Conservation (phyloP, 2,888 invertebrate genomes). For the Melinaea menophilus region DNA sequence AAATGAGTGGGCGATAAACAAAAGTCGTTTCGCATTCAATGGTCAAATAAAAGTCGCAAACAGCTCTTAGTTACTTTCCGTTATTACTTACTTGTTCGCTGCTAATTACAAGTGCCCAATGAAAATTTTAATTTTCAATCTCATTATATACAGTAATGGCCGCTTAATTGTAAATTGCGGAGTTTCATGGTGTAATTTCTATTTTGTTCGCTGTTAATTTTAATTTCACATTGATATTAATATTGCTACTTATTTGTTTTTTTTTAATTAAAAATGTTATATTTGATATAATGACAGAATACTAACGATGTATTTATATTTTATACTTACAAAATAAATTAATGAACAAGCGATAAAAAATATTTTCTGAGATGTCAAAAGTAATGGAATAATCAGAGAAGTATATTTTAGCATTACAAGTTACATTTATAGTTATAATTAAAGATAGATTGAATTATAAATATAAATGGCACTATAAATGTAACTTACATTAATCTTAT, state of each 20-base stretch:
- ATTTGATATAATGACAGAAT: no score
- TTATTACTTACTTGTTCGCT: constrained; percentile 8
- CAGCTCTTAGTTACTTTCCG: constrained; percentile 2
- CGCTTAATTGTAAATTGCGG: constrained; percentile 7
- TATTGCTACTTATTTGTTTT: not conserved
- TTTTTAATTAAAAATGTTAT: no score
- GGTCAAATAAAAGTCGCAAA: constrained; percentile 8
- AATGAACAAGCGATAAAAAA: no score
- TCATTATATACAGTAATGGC: constrained; percentile 7
- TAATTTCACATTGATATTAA: not conserved
- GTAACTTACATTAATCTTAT: no score
- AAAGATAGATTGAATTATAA: no score
- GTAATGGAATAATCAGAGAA: no score
- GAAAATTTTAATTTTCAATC: constrained; percentile 18
- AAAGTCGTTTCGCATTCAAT: constrained; percentile 3
- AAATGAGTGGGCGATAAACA: constrained; percentile 2
- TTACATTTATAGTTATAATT: no score
- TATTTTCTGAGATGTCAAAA: no score
- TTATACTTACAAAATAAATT: no score
- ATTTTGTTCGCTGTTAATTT: constrained; percentile 6
- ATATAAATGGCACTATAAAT: no score
- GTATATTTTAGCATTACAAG: no score
- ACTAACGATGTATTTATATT: no score
- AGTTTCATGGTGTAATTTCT: constrained; percentile 3
- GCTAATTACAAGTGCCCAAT: constrained; percentile 19